Evolutionary conservation across 2,888 invertebrate species (phyloP).

Genomic region (Acrobasis suavella): DNA sequence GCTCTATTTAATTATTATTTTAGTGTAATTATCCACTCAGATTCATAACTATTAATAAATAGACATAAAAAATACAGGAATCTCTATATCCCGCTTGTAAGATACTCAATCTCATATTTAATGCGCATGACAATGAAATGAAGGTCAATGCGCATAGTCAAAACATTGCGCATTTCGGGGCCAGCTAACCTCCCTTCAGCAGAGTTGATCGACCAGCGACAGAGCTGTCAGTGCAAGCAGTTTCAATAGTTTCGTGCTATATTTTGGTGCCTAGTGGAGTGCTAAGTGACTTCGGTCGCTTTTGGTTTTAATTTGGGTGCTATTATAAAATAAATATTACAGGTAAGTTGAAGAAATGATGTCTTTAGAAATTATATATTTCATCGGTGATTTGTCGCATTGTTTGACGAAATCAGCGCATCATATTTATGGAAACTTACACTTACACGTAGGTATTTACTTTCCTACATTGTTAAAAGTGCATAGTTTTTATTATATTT

Average conservation of each 20-base stretch:
- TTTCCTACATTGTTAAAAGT: background rate
- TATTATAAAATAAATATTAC: constrained; percentile 54
- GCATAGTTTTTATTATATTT: background rate
- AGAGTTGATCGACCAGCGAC: constrained; percentile 70
- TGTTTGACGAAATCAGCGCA: constrained; percentile 26
- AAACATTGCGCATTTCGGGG: constrained; percentile 78
- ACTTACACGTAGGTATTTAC: constrained; percentile 1
- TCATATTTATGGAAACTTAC: constrained; percentile 7
- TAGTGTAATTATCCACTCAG: background rate
- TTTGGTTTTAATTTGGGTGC: constrained; percentile 60
- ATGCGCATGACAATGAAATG: constrained; percentile 70
- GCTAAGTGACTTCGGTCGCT: constrained; percentile 62
- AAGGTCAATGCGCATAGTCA: constrained; percentile 80
- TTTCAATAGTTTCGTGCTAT: constrained; percentile 65
- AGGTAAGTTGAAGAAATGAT: constrained; percentile 53
- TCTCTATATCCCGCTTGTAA: background rate
- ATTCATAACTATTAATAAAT: background rate
- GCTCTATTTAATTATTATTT: background rate
- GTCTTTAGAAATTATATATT: background rate
- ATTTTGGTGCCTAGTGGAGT: constrained; percentile 76
- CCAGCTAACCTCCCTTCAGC: constrained; percentile 46
- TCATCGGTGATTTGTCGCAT: constrained; percentile 11
- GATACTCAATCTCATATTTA: constrained; percentile 26
- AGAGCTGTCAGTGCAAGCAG: constrained; percentile 62
- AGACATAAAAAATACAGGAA: background rate